Conservation (phyloP, 2,113 vertebrate species). For the Seriola dumerili region DNA sequence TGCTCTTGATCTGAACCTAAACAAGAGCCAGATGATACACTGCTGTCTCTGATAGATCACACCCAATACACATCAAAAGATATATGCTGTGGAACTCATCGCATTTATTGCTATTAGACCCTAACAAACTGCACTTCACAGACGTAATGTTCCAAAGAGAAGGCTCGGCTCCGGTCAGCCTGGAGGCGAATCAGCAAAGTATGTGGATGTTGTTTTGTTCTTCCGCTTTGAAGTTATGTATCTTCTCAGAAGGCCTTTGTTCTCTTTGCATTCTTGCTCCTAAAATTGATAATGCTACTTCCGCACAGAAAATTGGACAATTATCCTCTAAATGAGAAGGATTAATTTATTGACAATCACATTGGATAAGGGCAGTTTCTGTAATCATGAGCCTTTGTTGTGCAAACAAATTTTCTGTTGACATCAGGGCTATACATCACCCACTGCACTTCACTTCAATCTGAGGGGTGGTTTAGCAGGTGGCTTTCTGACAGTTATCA, state of each 20-base stretch:
- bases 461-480: constrained; percentile 52
- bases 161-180: constrained; percentile 25
- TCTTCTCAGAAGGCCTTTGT: constrained; percentile 9
- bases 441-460: constrained; percentile 21
- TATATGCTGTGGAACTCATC: constrained; percentile 23
- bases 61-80: constrained; percentile 39
- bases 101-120: constrained; percentile 46
- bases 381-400: constrained; percentile 65
- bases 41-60: constrained; percentile 39
- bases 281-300: constrained; percentile 49
- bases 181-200: constrained; percentile 16
- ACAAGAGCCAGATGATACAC: constrained; percentile 42
- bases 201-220: constrained; percentile 47
- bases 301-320: constrained; percentile 52
- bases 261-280: constrained; percentile 9
- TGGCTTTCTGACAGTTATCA: constrained; percentile 39
- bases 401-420: constrained; percentile 54
- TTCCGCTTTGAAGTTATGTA: constrained; percentile 24
- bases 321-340: constrained; percentile 62
- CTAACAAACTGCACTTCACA: constrained; percentile 57
- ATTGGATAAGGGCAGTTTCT: constrained; percentile 56
- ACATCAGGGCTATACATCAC: constrained; percentile 30
- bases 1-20: constrained; percentile 38
- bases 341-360: constrained; percentile 64
- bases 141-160: constrained; percentile 38